Conservation (phyloP, 2,888 invertebrate genomes). For the Aelia acuminata region DNA sequence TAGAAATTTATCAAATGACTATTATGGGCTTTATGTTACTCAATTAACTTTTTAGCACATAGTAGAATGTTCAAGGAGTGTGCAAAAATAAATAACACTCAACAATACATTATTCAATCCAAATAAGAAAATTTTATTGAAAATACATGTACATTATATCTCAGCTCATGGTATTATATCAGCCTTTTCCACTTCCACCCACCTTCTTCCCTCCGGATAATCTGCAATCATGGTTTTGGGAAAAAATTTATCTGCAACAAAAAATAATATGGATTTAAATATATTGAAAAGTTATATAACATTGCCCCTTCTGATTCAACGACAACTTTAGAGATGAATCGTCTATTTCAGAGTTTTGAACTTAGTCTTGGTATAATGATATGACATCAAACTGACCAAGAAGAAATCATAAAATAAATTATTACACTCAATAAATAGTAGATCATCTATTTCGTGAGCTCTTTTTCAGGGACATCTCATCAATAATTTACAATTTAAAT, state of each 20-base stretch:
- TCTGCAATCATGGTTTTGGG: slow-evolving; percentile 64
- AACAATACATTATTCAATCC: slow-evolving; percentile 26
- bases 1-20: background rate
- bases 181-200: slow-evolving; percentile 54
- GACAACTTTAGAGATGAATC: background rate
- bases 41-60: background rate
- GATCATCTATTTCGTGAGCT: background rate
- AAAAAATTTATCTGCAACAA: slow-evolving; percentile 66
- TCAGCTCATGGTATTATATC: slow-evolving; percentile 53
- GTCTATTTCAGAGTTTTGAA: background rate
- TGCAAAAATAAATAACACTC: background rate
- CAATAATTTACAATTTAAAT: background rate
- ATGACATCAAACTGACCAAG: background rate
- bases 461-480: background rate
- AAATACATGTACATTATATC: slow-evolving; percentile 58
- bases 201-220: slow-evolving; percentile 18
- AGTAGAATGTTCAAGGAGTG: background rate
- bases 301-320: background rate
- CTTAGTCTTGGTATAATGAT: background rate
- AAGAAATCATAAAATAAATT: background rate
- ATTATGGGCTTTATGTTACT: background rate
- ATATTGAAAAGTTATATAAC: background rate
- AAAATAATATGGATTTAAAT: slow-evolving; percentile 38
- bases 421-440: background rate
- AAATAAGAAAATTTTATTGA: slow-evolving; percentile 58